A percentile compares a stretch with the other conserved stretches of the same genome.
These are phyloP conservation scores for Serripes groenlandicus DNA, from an alignment of 2,888 invertebrate species.

Conservation along the genomic window DNA sequence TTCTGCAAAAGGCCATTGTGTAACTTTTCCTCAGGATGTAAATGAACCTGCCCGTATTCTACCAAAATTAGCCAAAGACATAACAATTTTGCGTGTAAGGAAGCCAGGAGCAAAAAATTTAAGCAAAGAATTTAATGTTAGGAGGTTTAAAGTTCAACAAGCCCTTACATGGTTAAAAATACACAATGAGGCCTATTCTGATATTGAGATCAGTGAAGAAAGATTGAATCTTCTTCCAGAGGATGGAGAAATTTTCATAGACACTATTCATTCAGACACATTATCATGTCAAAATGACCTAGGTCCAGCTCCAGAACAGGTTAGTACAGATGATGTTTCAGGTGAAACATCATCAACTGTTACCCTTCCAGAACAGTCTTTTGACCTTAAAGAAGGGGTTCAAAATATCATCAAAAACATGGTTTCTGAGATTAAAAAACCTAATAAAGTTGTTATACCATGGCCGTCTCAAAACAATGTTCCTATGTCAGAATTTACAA, in stretches of 20 bases:
- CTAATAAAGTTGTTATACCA: conserved; percentile 39
- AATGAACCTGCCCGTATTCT: conserved; percentile 53
- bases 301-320: conserved; percentile 54
- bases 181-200: conserved; percentile 50
- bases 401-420: conserved; percentile 30
- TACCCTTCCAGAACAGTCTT: conserved; percentile 39
- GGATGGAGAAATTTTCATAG: conserved; percentile 36
- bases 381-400: conserved; percentile 48
- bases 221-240: conserved; percentile 43
- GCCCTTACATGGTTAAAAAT: conserved; percentile 48
- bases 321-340: conserved; percentile 29
- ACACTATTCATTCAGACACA: not conserved
- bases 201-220: conserved; percentile 44
- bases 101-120: conserved; percentile 45
- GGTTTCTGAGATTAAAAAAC: conserved; percentile 7
- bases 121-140: conserved; percentile 53
- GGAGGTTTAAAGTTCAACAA: conserved; percentile 43
- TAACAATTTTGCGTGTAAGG: conserved; percentile 41
- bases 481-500: conserved; percentile 61
- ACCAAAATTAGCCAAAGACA: conserved; percentile 43
- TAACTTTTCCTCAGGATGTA: conserved; percentile 59
- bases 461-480: conserved; percentile 52
- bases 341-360: conserved; percentile 52
- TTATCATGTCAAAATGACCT: not conserved
- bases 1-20: conserved; percentile 56